Conservation (phyloP, 2,113 vertebrate species). For the Brachyistius frenatus region DNA sequence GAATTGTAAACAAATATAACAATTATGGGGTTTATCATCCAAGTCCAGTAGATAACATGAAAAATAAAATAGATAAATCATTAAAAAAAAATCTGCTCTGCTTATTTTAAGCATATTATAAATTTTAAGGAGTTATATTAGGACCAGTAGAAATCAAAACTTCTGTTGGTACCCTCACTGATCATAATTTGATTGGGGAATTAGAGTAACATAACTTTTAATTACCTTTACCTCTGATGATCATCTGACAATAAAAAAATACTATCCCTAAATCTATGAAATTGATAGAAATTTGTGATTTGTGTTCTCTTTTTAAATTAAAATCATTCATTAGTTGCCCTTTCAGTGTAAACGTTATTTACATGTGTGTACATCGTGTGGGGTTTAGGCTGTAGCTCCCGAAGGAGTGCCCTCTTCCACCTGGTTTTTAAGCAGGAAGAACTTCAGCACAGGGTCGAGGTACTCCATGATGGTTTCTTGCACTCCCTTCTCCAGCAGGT, state of each 20-base stretch:
- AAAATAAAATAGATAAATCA: slow-evolving; percentile 5
- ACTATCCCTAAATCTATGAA: slow-evolving; percentile 35
- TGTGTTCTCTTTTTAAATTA: slow-evolving; percentile 9
- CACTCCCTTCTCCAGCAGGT: slow-evolving; percentile 86
- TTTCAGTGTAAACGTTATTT: slow-evolving; percentile 59
- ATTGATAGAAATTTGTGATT: slow-evolving; percentile 39
- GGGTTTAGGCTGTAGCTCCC: slow-evolving; percentile 55
- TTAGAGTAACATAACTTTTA: not conserved
- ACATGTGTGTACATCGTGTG: slow-evolving; percentile 41
- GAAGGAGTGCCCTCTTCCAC: slow-evolving; percentile 68
- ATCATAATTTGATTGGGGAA: slow-evolving; percentile 12
- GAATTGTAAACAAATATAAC: slow-evolving; percentile 33
- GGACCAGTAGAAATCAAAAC: not conserved
- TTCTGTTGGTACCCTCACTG: slow-evolving; percentile 1
- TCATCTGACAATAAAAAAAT: slow-evolving; percentile 53
- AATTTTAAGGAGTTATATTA: not conserved
- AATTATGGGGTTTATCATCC: slow-evolving; percentile 1
- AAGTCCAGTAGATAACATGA: slow-evolving; percentile 1
- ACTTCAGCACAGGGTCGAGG: slow-evolving; percentile 67
- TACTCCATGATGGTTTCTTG: slow-evolving; percentile 85
- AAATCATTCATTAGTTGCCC: slow-evolving; percentile 23
- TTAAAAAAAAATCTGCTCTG: not conserved
- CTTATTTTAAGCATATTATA: slow-evolving; percentile 22
- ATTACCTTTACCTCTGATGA: slow-evolving; percentile 11
- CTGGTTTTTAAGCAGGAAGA: slow-evolving; percentile 82